Conservation (phyloP, 2,113 vertebrate genomes). For the Hippocampus comes region DNA sequence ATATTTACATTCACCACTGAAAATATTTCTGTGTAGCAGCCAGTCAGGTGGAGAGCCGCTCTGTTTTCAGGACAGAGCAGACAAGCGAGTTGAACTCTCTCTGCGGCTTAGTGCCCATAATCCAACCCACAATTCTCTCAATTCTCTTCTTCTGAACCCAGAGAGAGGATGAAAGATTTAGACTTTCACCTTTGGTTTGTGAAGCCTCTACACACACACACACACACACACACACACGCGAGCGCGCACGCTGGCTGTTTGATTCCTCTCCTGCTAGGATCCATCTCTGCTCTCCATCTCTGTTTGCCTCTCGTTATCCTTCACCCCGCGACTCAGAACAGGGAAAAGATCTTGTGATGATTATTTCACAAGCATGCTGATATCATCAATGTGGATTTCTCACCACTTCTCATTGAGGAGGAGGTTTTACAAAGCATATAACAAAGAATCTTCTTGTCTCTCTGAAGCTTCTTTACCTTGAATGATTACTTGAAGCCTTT, state of each 20-base stretch:
- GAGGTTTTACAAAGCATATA: constrained; percentile 50
- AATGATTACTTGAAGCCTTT: constrained; percentile 20
- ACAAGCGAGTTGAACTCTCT: constrained; percentile 51
- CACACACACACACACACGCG: constrained; percentile 23
- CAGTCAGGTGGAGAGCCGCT: constrained; percentile 38
- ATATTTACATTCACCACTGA: constrained; percentile 28
- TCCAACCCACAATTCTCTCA: constrained; percentile 62
- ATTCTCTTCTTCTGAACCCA: constrained; percentile 58
- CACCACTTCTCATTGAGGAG: constrained; percentile 49
- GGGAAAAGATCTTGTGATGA: constrained; percentile 61
- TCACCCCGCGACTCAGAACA: constrained; percentile 49
- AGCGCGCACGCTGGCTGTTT: constrained; percentile 8
- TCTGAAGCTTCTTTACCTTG: constrained; percentile 7
- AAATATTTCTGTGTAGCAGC: constrained; percentile 31
- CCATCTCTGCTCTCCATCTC: constrained; percentile 31
- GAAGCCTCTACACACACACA: constrained; percentile 42
- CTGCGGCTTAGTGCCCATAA: constrained; percentile 63
- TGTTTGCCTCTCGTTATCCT: constrained; percentile 58
- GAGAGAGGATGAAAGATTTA: constrained; percentile 69
- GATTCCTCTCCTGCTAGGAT: constrained; percentile 23
- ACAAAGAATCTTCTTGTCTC: constrained; percentile 30
- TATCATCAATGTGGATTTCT: constrained; percentile 57
- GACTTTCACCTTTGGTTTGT: constrained; percentile 64
- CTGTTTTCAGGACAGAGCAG: constrained; percentile 40
- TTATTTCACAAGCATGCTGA: constrained; percentile 67